Conservation (phyloP, 2,888 invertebrate genomes). For the Acleris emargana region DNA sequence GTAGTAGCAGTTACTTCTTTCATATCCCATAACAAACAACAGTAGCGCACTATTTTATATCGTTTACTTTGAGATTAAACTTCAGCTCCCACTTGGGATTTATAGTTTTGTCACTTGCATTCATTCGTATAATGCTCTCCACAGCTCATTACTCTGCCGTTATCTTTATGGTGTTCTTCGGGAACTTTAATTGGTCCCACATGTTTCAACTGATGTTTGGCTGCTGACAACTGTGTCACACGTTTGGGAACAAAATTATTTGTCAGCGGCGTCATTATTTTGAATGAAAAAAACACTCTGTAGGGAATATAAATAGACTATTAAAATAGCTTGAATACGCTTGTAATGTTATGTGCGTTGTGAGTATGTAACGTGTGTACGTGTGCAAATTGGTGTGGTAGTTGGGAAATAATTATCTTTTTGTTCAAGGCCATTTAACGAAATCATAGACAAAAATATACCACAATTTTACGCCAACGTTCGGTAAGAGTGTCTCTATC, state of each 20-base stretch:
- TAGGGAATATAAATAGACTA: not conserved
- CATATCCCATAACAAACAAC: not conserved
- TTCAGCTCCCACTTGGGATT: slow-evolving; percentile 39
- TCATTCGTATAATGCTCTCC: slow-evolving; percentile 76
- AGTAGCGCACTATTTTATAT: slow-evolving; percentile 19
- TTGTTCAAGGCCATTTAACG: too few species aligned
- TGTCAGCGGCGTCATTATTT: slow-evolving; percentile 30
- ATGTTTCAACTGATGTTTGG: slow-evolving; percentile 67
- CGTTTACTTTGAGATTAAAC: slow-evolving; percentile 8
- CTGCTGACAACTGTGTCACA: slow-evolving; percentile 62
- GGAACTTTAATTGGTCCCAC: slow-evolving; percentile 79
- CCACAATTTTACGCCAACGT: too few species aligned
- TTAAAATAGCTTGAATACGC: too few species aligned
- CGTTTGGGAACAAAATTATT: slow-evolving; percentile 50
- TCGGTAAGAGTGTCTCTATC: too few species aligned
- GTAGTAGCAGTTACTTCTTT: not conserved
- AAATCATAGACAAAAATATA: too few species aligned
- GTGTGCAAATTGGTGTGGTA: too few species aligned
- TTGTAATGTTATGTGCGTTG: too few species aligned
- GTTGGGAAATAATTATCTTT: too few species aligned
- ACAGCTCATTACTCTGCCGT: slow-evolving; percentile 76
- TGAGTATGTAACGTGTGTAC: too few species aligned
- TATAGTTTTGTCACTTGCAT: slow-evolving; percentile 66
- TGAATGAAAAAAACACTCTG: not conserved
- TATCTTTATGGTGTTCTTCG: slow-evolving; percentile 76